A percentile compares a stretch with the other conserved stretches of the same genome.
phyloP scores from a whole-genome alignment of 2,113 vertebrate genomes.

The Circaetus gallicus region DNA sequence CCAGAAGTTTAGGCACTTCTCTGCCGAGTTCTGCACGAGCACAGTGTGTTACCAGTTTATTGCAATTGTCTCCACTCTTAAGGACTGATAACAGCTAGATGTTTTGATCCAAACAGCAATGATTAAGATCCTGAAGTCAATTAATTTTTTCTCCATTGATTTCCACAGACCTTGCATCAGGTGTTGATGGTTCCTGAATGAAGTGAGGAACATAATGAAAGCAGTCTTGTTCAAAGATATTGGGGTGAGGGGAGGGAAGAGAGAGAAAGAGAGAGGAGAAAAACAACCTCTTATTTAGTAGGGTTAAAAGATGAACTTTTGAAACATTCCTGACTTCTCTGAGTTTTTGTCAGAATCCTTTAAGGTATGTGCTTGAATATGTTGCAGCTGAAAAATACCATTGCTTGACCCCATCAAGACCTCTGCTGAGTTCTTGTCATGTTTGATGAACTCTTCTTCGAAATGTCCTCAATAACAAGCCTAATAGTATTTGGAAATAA shows the following conservation, averaged over 20 bases:
- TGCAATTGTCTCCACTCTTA: neutral
- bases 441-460: neutral
- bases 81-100: neutral
- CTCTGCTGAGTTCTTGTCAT: neutral
- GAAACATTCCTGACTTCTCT: neutral
- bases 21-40: fast-evolving
- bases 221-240: neutral
- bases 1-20: neutral
- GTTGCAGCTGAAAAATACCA: neutral
- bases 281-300: neutral
- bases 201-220: neutral
- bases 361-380: neutral
- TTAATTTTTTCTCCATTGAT: neutral
- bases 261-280: neutral
- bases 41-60: neutral
- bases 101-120: neutral
- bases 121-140: neutral
- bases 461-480: neutral
- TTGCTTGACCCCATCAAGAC: neutral
- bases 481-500: neutral
- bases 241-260: neutral
- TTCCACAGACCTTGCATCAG: neutral
- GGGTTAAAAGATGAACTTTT: neutral
- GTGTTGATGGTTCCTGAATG: neutral
- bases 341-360: neutral